Percentiles rank a stretch among this genome's conserved stretches.
phyloP scores from a whole-genome alignment of 2,797 vertebrate species.

The Fringilla coelebs region DNA sequence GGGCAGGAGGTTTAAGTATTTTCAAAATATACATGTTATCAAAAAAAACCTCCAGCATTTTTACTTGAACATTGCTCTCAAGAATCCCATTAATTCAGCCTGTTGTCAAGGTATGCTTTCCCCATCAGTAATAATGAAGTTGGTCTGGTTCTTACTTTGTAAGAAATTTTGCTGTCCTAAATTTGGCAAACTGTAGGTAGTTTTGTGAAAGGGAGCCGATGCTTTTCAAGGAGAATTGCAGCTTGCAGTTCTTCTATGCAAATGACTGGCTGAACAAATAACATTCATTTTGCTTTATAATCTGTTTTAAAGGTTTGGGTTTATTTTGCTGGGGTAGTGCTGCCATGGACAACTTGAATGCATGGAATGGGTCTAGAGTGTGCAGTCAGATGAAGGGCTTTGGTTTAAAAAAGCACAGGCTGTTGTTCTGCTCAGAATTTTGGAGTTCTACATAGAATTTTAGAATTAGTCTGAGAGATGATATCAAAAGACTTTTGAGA shows the following conservation, averaged over 20 bases:
- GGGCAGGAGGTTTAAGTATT: background rate
- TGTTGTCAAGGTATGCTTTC: background rate
- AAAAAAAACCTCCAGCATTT: background rate
- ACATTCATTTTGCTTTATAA: background rate
- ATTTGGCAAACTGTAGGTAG: background rate
- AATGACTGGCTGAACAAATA: background rate
- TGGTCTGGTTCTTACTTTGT: background rate
- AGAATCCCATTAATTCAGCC: background rate
- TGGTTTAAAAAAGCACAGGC: background rate
- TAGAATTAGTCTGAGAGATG: background rate
- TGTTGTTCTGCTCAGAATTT: background rate
- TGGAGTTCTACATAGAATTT: background rate
- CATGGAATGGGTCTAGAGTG: background rate
- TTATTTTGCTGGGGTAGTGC: background rate
- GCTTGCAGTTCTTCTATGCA: background rate
- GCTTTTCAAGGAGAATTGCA: background rate
- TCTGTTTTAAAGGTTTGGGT: background rate
- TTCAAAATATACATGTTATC: background rate
- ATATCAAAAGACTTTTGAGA: background rate
- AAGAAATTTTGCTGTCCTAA: background rate
- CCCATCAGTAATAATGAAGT: background rate
- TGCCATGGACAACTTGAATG: background rate
- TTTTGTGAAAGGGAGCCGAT: background rate
- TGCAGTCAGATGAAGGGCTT: background rate
- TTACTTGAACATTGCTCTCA: rapidly evolving